Evolutionary conservation across 2,797 vertebrate species (phyloP).

Genomic region (Glyptemys insculpta): DNA sequence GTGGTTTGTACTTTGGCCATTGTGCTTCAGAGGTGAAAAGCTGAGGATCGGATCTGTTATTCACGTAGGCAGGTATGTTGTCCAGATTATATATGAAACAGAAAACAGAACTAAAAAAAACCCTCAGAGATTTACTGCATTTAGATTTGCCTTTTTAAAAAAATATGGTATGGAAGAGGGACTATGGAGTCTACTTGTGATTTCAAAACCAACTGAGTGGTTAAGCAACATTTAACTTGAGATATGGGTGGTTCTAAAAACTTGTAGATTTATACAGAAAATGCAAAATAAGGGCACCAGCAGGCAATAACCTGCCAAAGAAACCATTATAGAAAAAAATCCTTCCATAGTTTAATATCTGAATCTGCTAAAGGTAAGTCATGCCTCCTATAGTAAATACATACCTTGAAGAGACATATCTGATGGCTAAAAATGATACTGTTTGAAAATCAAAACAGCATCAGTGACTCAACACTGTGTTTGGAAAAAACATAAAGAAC

Average conservation of each 20-base stretch:
- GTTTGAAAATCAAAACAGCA: background rate
- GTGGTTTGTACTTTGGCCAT: background rate
- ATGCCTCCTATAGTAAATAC: background rate
- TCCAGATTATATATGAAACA: background rate
- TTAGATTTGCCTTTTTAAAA: background rate
- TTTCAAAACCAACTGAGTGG: background rate
- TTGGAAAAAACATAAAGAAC: background rate
- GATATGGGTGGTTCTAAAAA: background rate
- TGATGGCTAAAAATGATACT: background rate
- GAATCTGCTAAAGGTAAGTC: background rate
- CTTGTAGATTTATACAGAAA: background rate
- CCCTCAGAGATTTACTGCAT: fast-evolving
- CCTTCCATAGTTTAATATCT: background rate
- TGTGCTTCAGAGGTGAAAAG: background rate
- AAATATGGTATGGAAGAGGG: background rate
- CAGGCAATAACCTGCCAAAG: background rate
- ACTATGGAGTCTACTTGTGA: background rate
- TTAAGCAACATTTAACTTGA: background rate
- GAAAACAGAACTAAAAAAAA: background rate
- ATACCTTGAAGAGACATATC: background rate
- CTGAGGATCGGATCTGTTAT: background rate
- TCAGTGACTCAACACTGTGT: background rate
- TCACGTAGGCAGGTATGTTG: background rate
- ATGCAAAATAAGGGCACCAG: background rate
- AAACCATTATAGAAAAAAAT: background rate